Evolutionary conservation across 2,797 vertebrate species (phyloP).

Genomic region (Erpetoichthys calabaricus): DNA sequence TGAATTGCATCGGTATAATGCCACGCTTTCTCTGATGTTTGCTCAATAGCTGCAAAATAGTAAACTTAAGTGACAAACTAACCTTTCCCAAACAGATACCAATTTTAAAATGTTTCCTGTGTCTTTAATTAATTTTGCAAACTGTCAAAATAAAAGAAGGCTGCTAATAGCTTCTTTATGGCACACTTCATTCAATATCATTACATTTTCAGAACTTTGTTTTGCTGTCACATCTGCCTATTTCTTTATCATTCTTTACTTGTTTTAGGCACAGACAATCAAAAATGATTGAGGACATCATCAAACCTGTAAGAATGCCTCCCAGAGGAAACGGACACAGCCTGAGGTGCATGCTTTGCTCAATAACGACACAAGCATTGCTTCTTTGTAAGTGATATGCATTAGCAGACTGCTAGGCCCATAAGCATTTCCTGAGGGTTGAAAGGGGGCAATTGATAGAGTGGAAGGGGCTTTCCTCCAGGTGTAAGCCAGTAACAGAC

Average conservation of each 20-base stretch:
- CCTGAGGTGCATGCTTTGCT: rapidly evolving
- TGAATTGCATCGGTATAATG: too few relatives aligned
- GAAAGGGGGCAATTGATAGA: not conserved
- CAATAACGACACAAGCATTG: constrained; percentile 8
- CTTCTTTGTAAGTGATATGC: constrained; percentile 14
- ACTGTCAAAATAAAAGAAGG: too few relatives aligned
- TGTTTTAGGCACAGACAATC: not conserved
- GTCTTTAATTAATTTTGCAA: too few relatives aligned
- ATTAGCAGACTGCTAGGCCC: constrained; percentile 11
- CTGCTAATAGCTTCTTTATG: too few relatives aligned
- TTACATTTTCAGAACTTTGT: too few relatives aligned
- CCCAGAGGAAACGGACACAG: constrained; percentile 8
- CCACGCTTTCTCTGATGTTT: too few relatives aligned
- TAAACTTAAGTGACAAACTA: too few relatives aligned
- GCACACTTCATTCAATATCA: too few relatives aligned
- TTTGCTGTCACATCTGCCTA: not conserved
- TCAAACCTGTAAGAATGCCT: constrained; percentile 14
- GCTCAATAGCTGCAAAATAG: too few relatives aligned
- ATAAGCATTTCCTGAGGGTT: not conserved
- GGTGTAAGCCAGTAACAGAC: constrained; percentile 1
- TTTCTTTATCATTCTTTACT: constrained; percentile 8
- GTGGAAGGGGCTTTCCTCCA: constrained; percentile 3
- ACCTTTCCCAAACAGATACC: too few relatives aligned
- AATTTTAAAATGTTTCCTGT: too few relatives aligned
- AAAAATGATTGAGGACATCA: not conserved